Percentiles rank a stretch among this genome's conserved stretches.
Conservation (phyloP, 2,797 vertebrate genomes). For the Sphenodon punctatus region DNA sequence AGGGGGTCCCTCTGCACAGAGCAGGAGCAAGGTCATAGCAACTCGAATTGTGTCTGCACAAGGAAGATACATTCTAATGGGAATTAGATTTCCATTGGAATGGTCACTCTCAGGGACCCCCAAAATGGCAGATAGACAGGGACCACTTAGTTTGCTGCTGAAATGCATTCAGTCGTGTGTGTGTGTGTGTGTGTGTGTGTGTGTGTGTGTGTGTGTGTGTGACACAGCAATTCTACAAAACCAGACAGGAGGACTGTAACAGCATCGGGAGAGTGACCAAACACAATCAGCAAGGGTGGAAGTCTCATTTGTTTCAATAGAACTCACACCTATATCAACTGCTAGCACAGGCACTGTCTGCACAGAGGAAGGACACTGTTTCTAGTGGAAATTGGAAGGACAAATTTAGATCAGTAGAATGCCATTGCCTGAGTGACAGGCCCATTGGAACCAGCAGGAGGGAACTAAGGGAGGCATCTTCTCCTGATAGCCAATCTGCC, state of each 20-base stretch:
- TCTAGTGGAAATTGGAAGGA: not conserved
- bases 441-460: not conserved
- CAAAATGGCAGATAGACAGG: not conserved
- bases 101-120: not conserved
- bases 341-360: no score
- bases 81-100: not conserved
- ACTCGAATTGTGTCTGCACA: accelerated
- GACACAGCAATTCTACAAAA: not conserved
- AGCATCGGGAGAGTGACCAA: no score
- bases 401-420: not conserved
- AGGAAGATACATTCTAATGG: not conserved
- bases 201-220: no score
- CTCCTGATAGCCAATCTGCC: no score
- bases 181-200: no score
- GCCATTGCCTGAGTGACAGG: not conserved
- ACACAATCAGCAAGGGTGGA: no score
- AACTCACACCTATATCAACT: no score
- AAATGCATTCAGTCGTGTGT: not conserved
- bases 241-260: no score
- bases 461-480: no score
- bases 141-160: not conserved
- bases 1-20: not conserved
- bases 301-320: no score
- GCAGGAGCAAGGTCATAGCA: not conserved
- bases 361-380: no score